Base-by-base conservation (phyloP, 2,888 invertebrate genomes). In the Torymus aiolomorphi region DNA sequence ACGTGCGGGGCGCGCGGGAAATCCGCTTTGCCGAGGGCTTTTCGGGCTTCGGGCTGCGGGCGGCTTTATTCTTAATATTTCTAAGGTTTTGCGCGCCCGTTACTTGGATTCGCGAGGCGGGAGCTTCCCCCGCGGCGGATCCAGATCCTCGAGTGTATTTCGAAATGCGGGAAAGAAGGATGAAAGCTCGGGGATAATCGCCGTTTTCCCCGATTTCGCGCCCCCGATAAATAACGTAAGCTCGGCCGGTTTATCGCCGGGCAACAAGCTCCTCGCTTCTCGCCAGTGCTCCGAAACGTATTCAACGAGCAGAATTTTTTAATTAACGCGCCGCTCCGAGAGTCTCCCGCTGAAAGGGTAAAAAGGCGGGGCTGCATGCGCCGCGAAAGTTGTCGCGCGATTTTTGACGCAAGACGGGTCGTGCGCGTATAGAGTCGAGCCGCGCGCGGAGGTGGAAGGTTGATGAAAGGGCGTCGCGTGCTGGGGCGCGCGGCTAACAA, bases 11-110 rank as follows among this genome's bases (percentile, higher is more conserved):
- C 87, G 86, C 86, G 86, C 86, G 87, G 87, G 87, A 88, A 89
- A 88, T 89, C 88, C 87, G 88, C 88, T 89, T 88, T 88, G 80
- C 85, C 84, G 84, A 84, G 88, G 88, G 86, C 88, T 88, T 86
- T 85, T 82, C 82, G 81, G 83, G 78, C 20, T 70, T 81, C 62
- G 78, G 63, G 61, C 71, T 80, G 74, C 59, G 80, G 71, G 83
- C 80, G 66, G 87, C 86, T 87, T 87, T 88, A 86, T 87, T 87
- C 87, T 87, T 88, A 86, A 88, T 88, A 88, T 88, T 88, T 88
- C 86, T 87, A 87, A 87, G 88, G 86, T 88, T 88, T 88, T 88
- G 16, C n/a, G n/a, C n/a, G n/a, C n/a, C n/a, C n/a, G n/a, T n/a
- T n/a, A n/a, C 62, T 2, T 24, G 13, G 0, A 2, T 14, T 10